Evolutionary conservation across 2,888 invertebrate genomes (phyloP).

Genomic region (Cephus runcator): DNA sequence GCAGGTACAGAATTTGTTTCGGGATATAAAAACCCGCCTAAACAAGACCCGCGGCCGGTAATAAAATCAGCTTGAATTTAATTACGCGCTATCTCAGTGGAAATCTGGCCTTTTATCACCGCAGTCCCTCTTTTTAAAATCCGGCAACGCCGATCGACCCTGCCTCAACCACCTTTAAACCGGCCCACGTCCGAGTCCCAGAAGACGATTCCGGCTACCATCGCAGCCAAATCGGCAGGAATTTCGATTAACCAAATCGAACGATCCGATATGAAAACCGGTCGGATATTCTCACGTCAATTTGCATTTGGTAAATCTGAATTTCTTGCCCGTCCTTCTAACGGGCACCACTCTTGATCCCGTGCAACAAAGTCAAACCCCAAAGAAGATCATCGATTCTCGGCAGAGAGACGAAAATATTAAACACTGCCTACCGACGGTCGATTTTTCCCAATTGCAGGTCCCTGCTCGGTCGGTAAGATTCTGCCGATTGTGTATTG

Average conservation of each 20-base stretch:
- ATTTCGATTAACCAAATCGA: not conserved
- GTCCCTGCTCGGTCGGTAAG: not conserved
- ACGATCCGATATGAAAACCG: not conserved
- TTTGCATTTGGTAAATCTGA: not conserved
- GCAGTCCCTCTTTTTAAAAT: conserved; percentile 11
- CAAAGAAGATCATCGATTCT: not conserved
- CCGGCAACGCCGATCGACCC: not conserved
- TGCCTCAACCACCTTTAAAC: not conserved
- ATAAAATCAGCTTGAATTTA: conserved; percentile 59
- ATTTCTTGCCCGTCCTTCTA: not conserved
- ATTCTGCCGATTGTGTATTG: conserved; percentile 1
- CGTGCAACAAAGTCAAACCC: not conserved
- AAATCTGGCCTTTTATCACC: conserved; percentile 57
- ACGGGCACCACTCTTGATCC: not conserved
- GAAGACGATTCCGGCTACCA: not conserved
- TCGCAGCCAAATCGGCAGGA: not conserved
- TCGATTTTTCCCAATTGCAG: not conserved
- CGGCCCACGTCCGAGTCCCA: not conserved
- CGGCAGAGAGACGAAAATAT: not conserved
- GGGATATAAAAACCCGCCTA: conserved; percentile 52
- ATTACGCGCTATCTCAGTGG: conserved; percentile 52
- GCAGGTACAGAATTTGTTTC: conserved; percentile 54
- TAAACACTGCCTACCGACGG: too few species aligned
- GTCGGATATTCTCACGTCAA: not conserved
- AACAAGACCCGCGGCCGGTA: conserved; percentile 44